phyloP scores from a whole-genome alignment of 2,113 vertebrate species.

The Ptilorrhoa leucosticta region DNA sequence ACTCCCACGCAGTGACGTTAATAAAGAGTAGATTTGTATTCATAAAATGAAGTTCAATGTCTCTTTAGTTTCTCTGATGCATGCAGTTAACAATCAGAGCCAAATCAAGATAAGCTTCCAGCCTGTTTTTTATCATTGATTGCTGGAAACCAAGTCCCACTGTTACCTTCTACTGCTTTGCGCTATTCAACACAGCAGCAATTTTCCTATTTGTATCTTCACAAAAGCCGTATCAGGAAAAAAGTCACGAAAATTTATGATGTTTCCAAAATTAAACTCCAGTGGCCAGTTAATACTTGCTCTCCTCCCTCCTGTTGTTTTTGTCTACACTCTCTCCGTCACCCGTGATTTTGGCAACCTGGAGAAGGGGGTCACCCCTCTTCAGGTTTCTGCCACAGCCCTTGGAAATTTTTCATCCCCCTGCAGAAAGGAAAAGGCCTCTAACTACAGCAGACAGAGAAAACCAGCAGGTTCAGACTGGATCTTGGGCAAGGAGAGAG shows the following conservation, averaged over 20 bases:
- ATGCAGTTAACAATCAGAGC: not conserved
- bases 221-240: not conserved
- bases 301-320: not conserved
- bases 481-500: not conserved
- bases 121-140: not conserved
- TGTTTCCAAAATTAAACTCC: not conserved
- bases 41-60: not conserved
- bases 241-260: not conserved
- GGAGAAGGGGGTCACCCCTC: accelerated
- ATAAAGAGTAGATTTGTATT: not conserved
- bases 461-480: not conserved
- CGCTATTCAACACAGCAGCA: not conserved
- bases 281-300: not conserved
- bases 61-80: not conserved
- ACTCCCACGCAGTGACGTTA: not conserved
- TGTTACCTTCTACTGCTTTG: not conserved
- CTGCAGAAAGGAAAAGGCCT: not conserved
- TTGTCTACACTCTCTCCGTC: accelerated
- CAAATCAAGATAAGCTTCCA: not conserved
- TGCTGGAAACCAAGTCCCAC: not conserved
- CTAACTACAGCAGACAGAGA: not conserved
- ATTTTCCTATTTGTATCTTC: not conserved
- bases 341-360: not conserved
- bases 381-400: not conserved
- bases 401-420: not conserved